phyloP scores from a whole-genome alignment of 2,113 vertebrate genomes.

The Apistogramma diplotaenia region DNA sequence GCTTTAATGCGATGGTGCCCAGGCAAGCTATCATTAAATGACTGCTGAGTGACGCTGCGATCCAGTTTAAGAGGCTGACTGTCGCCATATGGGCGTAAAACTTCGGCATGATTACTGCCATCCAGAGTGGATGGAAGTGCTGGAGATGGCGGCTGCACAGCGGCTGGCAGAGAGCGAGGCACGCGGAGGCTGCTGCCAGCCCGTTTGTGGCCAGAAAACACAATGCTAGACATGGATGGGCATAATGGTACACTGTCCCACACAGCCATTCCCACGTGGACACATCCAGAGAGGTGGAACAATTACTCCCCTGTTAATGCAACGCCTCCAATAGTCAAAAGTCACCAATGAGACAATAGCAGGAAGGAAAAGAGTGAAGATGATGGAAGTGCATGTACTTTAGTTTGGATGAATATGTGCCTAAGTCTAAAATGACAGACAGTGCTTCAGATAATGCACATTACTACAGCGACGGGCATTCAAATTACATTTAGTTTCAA shows the following conservation, averaged over 20 bases:
- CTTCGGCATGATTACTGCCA: conserved; percentile 30
- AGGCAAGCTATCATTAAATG: conserved; percentile 38
- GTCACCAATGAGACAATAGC: background rate
- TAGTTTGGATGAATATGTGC: background rate
- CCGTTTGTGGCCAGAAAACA: conserved; percentile 4
- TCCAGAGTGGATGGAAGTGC: conserved; percentile 30
- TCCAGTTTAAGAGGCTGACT: conserved; percentile 28
- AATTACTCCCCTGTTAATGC: background rate
- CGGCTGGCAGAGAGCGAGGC: conserved; percentile 3
- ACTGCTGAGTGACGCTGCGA: conserved; percentile 31
- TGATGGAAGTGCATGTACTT: background rate
- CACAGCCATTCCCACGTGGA: background rate
- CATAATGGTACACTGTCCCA: background rate
- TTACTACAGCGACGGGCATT: background rate
- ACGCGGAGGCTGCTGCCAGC: conserved; percentile 12
- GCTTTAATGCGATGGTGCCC: background rate
- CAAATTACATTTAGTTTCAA: background rate
- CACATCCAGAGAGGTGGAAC: background rate
- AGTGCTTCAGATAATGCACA: background rate
- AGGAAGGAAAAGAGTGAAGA: background rate
- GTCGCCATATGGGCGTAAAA: conserved; percentile 23
- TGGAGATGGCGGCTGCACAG: conserved; percentile 24
- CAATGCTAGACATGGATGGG: background rate
- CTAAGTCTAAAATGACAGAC: background rate
- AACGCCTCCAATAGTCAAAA: no score